Evolutionary conservation across 2,113 vertebrate genomes (phyloP), one percentile per base, ranked within the genome.

Genomic region (Xiphophorus couchianus): DNA sequence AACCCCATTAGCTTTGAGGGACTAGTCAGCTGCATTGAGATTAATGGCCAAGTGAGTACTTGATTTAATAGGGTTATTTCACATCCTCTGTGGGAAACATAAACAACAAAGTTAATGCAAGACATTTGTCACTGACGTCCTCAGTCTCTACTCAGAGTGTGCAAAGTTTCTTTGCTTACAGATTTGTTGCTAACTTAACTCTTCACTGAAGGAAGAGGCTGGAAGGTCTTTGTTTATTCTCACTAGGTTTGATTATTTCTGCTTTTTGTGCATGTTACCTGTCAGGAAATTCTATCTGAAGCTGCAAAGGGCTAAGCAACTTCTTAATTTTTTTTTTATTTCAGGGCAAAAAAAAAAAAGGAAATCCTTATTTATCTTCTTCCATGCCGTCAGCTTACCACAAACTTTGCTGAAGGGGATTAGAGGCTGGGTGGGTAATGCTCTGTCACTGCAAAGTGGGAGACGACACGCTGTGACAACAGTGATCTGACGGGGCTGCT

Each of bases 51-150:
- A 89, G 86, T 88, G 92, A 94, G 90, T 86, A 86, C 91, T 92
- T 94, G 93, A 94, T 95, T 94, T 94, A 95, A 95, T 95, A 93
- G 91, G 92, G 94, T 94, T 94, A 93, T 94, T 95, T 91, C 91
- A 87, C 84, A 89, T 92, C 92, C 93, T 93, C 89, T 74, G 80
- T 90, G 89, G 86, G 87, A 80, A 87, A 94, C 89, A 93, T 91
- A 93, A 94, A 95, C 92, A 95, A 93, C 90, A 93, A 91, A 94
- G 91, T 94, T 94, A 94, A 95, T 94, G 90, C 91, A 89, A 91
- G 87, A 92, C 92, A 95, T 93, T 93, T 92, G 91, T 94, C 94
- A 94, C 89, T 88, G 89, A 92, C 69, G 84, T 87, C 82, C 75
- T 89, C 87, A 86, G 82, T 93, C 87, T 89, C 68, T 35, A 73